These are phyloP conservation scores for Drosophila jambulina DNA, from an alignment of 1,140 invertebrate genomes.

Conservation along the genomic window DNA sequence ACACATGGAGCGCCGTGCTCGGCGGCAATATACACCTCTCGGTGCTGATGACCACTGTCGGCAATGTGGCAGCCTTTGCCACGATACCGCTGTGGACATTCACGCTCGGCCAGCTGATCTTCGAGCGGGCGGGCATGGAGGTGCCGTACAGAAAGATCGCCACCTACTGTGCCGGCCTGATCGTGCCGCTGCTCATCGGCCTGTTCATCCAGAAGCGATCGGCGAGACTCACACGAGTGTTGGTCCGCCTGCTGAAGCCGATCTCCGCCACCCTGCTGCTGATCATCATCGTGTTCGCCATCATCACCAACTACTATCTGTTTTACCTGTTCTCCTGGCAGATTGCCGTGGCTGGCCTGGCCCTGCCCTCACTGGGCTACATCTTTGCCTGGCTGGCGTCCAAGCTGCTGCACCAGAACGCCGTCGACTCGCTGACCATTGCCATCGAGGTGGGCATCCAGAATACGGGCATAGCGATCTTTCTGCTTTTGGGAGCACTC, in stretches of 20 bases:
- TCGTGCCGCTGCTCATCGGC: conserved; percentile 94
- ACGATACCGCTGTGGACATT: conserved; percentile 98
- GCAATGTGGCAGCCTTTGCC: conserved; percentile 94
- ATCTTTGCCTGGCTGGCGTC: conserved; percentile 89
- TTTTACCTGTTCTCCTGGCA: conserved; percentile 96
- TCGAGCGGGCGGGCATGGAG: conserved; percentile 88
- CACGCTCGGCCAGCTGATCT: conserved; percentile 94
- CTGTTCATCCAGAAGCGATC: conserved; percentile 90
- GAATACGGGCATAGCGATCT: conserved; percentile 96
- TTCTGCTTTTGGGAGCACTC: conserved; percentile 89
- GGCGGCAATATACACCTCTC: conserved; percentile 95
- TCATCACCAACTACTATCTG: conserved; percentile 95
- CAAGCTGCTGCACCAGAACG: conserved; percentile 87
- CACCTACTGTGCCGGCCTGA: conserved; percentile 90
- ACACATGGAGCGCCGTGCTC: conserved; percentile 96
- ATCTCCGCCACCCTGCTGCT: conserved; percentile 93
- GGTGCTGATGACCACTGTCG: conserved; percentile 96
- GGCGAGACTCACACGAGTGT: conserved; percentile 89
- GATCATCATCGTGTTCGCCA: conserved; percentile 96
- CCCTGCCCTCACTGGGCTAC: conserved; percentile 95
- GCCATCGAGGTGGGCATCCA: conserved; percentile 97
- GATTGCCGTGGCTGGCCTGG: conserved; percentile 93
- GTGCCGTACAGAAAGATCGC: conserved; percentile 94
- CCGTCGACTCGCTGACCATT: conserved; percentile 92
- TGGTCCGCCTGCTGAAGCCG: conserved; percentile 93